Conservation (phyloP, 1,140 invertebrate genomes). For the Drosophila parvula region DNA sequence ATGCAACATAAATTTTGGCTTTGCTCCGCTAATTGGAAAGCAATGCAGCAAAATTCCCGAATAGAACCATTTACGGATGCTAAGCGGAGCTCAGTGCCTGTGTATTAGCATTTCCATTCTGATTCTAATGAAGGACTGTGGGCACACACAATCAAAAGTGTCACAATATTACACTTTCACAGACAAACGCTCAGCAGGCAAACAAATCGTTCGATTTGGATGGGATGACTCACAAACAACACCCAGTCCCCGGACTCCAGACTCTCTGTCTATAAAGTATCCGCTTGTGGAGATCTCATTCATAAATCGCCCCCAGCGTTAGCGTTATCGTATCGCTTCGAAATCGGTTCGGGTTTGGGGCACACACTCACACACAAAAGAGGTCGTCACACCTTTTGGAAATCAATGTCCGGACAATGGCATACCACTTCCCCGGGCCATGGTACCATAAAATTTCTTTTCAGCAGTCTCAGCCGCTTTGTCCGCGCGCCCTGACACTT, state of each 20-base stretch:
- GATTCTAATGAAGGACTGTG: conserved; percentile 4
- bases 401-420: conserved; percentile 73
- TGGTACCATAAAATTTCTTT: conserved; percentile 63
- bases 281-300: conserved; percentile 56
- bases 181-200: conserved; percentile 55
- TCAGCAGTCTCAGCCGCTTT: conserved; percentile 59
- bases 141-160: conserved; percentile 75
- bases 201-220: conserved; percentile 71
- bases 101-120: conserved; percentile 26
- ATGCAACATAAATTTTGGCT: conserved; percentile 81
- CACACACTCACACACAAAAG: conserved; percentile 45
- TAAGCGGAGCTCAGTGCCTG: conserved; percentile 33
- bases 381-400: conserved; percentile 74
- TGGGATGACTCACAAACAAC: conserved; percentile 49
- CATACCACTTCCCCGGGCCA: conserved; percentile 36
- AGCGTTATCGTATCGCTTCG: conserved; percentile 65
- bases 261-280: conserved; percentile 70
- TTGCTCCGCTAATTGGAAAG: conserved; percentile 79
- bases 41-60: conserved; percentile 65
- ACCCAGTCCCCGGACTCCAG: conserved; percentile 26
- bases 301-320: conserved; percentile 62
- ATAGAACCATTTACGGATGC: conserved; percentile 59
- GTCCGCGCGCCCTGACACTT: conserved; percentile 53
- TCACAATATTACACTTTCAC: conserved; percentile 83
- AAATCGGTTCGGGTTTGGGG: conserved; percentile 17